Evolutionary conservation across 2,113 vertebrate species (phyloP).

Genomic region (Lycocorax pyrrhopterus): DNA sequence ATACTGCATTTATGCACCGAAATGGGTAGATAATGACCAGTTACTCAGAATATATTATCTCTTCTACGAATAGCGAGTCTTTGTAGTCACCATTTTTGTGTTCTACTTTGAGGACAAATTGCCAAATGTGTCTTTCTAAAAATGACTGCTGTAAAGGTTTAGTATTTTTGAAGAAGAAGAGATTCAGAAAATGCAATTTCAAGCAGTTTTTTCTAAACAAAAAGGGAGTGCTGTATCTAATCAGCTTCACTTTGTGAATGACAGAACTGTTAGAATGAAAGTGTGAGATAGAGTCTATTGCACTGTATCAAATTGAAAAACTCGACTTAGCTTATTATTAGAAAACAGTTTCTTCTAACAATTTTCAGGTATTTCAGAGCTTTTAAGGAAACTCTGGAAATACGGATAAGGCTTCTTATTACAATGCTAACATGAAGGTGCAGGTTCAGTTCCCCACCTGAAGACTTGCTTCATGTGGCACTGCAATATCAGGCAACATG

Average conservation of each 20-base stretch:
- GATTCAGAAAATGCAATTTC: neutral
- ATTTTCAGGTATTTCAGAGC: neutral
- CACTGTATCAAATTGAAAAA: neutral
- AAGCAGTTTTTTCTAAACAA: neutral
- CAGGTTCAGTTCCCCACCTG: neutral
- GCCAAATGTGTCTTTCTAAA: neutral
- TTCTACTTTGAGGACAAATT: neutral
- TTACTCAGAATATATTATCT: neutral
- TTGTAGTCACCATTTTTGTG: neutral
- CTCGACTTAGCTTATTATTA: neutral
- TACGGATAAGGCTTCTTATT: neutral
- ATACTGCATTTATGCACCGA: neutral
- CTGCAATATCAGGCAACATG: neutral
- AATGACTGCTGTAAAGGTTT: neutral
- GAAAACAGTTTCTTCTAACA: neutral
- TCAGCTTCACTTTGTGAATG: neutral
- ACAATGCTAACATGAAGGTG: neutral
- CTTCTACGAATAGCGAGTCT: neutral
- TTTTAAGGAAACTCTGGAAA: neutral
- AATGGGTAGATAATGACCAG: neutral
- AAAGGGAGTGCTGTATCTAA: neutral
- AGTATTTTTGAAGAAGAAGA: neutral
- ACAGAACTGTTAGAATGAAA: neutral
- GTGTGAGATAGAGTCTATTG: neutral
- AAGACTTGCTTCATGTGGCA: neutral